Evolutionary conservation across 2,797 vertebrate species (phyloP), one percentile per base, ranked within the genome.

Genomic region (Neosilurus mollespiculum): DNA sequence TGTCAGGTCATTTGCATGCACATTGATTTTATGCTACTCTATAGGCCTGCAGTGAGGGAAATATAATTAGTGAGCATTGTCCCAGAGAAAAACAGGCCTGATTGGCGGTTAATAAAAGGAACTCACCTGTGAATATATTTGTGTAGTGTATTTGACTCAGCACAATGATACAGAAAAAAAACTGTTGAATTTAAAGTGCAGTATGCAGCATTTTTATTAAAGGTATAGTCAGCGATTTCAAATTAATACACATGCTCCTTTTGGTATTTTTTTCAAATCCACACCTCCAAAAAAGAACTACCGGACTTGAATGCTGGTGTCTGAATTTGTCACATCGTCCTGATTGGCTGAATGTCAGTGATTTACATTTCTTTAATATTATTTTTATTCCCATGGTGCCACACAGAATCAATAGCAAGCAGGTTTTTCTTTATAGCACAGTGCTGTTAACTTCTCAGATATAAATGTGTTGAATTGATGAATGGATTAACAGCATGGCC

Each of bases 141-240:
- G 85, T 86, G 81, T 15, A 18, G 54, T n/a, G 59, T 65, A 15
- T 87, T 86, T 85, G 80, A 86, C 73, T 87, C 53, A 71, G 72
- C 72, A 75, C 54, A 11, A 75, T 70, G 73, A 81, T 16, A 37
- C 56, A 34, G 75, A 75, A 53, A 18, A 53, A 18, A 43, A 54
- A 65, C 67, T 30, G 10, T 54, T 78, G 49, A 34, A 62, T 64
- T 65, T 80, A 54, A 81, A 81, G 61, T 79, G 58, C 69, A 73
- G 71, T 51, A 65, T 73, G 75, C 80, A 75, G 49, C 80, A 59
- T 24, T 66, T 65, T 82, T 73, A 71, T 71, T 78, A 70, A 84
- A 61, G 67, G 67, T 16, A 3, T 20, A 64, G 22, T 62, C 69
- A 62, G 69, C 70, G 3, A 67, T 69, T 80, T 54, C 53, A 37